Conservation (phyloP, 92 coral and sea anemone genomes). For the Umimayanthus kanabou region DNA sequence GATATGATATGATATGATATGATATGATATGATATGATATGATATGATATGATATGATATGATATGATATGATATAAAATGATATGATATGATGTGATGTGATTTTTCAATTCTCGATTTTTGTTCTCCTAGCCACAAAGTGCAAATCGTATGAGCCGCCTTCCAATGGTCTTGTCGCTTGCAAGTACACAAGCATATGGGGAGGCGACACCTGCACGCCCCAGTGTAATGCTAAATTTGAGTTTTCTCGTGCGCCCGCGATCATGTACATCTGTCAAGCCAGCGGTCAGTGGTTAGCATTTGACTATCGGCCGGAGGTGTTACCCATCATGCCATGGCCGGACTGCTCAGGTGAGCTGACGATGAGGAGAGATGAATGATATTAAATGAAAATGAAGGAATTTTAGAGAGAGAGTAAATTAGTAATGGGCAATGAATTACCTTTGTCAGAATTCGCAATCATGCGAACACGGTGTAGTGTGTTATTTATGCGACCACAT, state of each 20-base stretch:
- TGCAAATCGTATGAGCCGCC: conserved; percentile 90
- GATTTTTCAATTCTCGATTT: neutral
- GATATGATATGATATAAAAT: too few relatives aligned
- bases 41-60: too few relatives aligned
- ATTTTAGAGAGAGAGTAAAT: too few relatives aligned
- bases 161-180: conserved; percentile 71
- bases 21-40: too few relatives aligned
- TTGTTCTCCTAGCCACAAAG: conserved; percentile 44
- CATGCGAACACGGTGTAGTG: too few relatives aligned
- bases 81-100: too few relatives aligned
- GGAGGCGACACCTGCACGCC: conserved; percentile 67
- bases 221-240: conserved; percentile 62
- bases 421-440: too few relatives aligned
- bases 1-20: too few relatives aligned
- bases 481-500: too few relatives aligned
- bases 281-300: conserved; percentile 63
- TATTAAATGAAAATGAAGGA: neutral
- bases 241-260: conserved; percentile 86
- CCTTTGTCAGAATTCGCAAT: too few relatives aligned
- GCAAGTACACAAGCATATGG: conserved; percentile 13
- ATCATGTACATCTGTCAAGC: conserved; percentile 62
- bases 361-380: neutral
- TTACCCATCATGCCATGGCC: conserved; percentile 90
- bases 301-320: conserved; percentile 46
- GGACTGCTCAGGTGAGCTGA: conserved; percentile 82